Conservation (phyloP, 2,888 invertebrate genomes). For the Pseudanteris insignis region DNA sequence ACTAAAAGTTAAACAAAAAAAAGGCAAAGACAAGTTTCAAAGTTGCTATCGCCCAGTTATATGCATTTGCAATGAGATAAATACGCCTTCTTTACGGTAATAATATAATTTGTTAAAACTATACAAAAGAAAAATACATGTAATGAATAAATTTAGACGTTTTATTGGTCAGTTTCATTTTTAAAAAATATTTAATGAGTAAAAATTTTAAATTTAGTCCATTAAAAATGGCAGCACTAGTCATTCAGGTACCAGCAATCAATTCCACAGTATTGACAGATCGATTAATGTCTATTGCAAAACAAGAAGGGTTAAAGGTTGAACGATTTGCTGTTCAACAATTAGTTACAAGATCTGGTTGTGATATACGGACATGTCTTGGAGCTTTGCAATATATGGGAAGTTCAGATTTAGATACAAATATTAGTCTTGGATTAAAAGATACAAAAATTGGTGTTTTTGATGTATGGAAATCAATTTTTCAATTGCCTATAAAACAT, state of each 20-base stretch:
- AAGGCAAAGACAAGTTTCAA: slow-evolving; percentile 67
- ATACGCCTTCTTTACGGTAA: slow-evolving; percentile 82
- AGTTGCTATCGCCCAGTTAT: slow-evolving; percentile 88
- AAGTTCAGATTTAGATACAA: slow-evolving; percentile 70
- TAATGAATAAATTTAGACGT: neutral
- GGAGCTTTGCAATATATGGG: slow-evolving; percentile 84
- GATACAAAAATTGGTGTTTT: slow-evolving; percentile 88
- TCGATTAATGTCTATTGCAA: slow-evolving; percentile 76
- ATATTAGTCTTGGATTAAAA: slow-evolving; percentile 81
- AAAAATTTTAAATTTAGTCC: too few relatives aligned
- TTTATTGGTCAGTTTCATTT: too few relatives aligned
- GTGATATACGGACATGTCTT: slow-evolving; percentile 92
- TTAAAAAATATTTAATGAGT: too few relatives aligned
- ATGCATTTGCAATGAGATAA: slow-evolving; percentile 97
- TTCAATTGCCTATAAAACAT: slow-evolving; percentile 69
- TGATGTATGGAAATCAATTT: slow-evolving; percentile 84
- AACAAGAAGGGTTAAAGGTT: slow-evolving; percentile 74
- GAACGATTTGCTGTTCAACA: slow-evolving; percentile 78
- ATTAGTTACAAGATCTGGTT: slow-evolving; percentile 83
- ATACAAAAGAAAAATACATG: neutral
- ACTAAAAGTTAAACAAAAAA: slow-evolving; percentile 58
- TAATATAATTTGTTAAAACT: neutral
- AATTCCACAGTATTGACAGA: slow-evolving; percentile 66
- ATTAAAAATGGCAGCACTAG: slow-evolving; percentile 55
- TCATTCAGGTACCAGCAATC: slow-evolving; percentile 61